These are phyloP conservation scores for Lagorchestes hirsutus DNA, from an alignment of 2,797 vertebrate species.

Conservation along the genomic window DNA sequence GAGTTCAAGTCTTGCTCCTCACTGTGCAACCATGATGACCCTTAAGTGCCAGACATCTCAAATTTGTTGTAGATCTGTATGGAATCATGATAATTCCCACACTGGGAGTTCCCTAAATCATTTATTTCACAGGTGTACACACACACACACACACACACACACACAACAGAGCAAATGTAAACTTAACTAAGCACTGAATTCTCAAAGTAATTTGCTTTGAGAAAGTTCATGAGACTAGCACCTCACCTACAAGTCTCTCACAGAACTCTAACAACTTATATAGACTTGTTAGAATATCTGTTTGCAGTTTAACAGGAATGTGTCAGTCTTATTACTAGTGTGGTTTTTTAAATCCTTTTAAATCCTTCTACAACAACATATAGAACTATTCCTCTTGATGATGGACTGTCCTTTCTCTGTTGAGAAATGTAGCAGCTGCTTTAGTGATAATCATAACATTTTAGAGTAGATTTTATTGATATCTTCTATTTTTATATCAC, in stretches of 20 bases:
- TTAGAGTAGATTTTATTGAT: not conserved
- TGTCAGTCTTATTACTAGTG: not conserved
- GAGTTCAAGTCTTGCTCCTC: not conserved
- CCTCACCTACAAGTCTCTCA: not conserved
- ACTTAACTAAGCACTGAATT: not conserved
- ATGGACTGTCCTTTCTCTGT: not conserved
- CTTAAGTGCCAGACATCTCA: not conserved
- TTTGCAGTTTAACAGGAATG: not conserved
- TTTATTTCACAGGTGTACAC: not conserved
- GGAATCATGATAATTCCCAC: not conserved
- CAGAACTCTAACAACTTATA: not conserved
- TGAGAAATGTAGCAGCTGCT: not conserved
- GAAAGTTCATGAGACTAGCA: not conserved
- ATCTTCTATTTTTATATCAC: not conserved
- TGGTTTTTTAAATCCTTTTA: not conserved
- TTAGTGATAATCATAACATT: not conserved
- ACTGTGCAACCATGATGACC: not conserved
- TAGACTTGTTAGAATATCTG: not conserved
- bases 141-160: not conserved
- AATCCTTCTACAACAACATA: not conserved
- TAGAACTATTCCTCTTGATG: not conserved
- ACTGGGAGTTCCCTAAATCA: not conserved
- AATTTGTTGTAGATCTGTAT: not conserved
- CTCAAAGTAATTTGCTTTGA: not conserved
- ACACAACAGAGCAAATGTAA: not conserved